Base-by-base conservation (phyloP, 2,797 vertebrate genomes). In the Peromyscus eremicus region DNA sequence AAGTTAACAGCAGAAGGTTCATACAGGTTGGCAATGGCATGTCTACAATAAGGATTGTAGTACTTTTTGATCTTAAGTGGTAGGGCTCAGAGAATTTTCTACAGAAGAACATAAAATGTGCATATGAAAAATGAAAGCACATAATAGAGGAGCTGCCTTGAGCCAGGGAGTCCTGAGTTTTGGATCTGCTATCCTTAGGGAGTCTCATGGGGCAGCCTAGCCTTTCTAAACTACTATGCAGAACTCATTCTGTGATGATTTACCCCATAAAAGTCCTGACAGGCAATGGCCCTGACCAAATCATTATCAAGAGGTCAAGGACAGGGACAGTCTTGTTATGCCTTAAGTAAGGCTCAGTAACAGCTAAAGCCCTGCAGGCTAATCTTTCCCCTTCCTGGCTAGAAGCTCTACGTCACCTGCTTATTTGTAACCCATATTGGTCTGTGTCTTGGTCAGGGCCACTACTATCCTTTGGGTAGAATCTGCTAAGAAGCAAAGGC, bases 181-280 rank as follows among this genome's bases (percentile, higher is more conserved):
- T 0, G 0, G 4, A 29, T n/a, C 6, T 3, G 6, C 34, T 3
- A 34, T 17, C 29, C 34, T 25, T 8, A 43, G 13, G 4, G 23
- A 10, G 68, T 29, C n/a, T 37, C 43, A 16, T 19, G 0, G 19
- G 29, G 40, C 6, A 21, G 12, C 46, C 43, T 25, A 2, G 9
- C 23, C 92, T 92, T 76, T 57, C 76, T 89, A 64, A 89, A 71
- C n/a, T n/a, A 19, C 34, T 62, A 5, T 21, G n/a, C 23, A 73
- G 60, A 80, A 76, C 34, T 71, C 66, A 75, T 17, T 11, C 79
- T 43, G 34, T 25, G 62, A 60, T 64, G 77, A 40, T 85, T 29
- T 62, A 5, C 25, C 27, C 34, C 7, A 34, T 14, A 83, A 91
- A 95, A 21, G 46, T 60, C 16, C 83, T n/a, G 43, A 52, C 52